A percentile compares a stretch with the other conserved stretches of the same genome.
These are phyloP conservation scores for Sebastes umbrosus DNA, from an alignment of 2,797 vertebrate genomes.

Conservation along the genomic window DNA sequence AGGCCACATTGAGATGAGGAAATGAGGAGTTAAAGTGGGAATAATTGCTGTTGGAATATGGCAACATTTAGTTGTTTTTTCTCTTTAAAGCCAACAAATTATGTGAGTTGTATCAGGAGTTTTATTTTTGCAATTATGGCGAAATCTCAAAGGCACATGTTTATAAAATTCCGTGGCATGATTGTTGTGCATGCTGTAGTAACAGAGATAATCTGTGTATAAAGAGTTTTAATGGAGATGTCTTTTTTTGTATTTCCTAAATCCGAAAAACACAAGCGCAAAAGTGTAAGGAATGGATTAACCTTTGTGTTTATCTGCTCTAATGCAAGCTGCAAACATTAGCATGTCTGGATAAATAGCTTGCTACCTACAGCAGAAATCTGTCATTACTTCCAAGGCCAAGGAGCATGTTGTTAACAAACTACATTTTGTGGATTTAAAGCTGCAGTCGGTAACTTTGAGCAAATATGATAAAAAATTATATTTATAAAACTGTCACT, in stretches of 20 bases:
- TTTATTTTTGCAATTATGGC: conserved; percentile 4
- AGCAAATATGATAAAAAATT: too few species aligned
- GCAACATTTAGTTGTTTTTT: neutral
- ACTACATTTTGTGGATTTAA: neutral
- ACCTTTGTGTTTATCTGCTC: neutral
- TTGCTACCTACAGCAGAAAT: neutral
- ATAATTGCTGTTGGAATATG: conserved; percentile 6
- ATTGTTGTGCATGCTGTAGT: neutral
- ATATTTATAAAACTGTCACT: too few species aligned
- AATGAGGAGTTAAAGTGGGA: conserved; percentile 2
- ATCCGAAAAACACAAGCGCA: neutral
- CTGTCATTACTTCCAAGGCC: neutral
- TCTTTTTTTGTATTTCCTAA: neutral
- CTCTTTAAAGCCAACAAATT: neutral
- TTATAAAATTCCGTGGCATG: neutral
- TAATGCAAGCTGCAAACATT: neutral
- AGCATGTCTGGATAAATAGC: neutral
- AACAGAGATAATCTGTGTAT: neutral
- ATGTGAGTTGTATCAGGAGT: neutral
- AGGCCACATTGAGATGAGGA: conserved; percentile 6
- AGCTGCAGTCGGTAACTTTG: too few species aligned
- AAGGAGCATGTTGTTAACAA: neutral
- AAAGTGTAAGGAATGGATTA: neutral
- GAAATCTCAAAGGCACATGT: neutral
- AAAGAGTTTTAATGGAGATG: neutral